Percentiles rank a stretch among this genome's conserved stretches.
Evolutionary conservation across 30 jellyfish, hydroid and myxozoan species (phyloP).

Genomic region (Aurelia sp.): DNA sequence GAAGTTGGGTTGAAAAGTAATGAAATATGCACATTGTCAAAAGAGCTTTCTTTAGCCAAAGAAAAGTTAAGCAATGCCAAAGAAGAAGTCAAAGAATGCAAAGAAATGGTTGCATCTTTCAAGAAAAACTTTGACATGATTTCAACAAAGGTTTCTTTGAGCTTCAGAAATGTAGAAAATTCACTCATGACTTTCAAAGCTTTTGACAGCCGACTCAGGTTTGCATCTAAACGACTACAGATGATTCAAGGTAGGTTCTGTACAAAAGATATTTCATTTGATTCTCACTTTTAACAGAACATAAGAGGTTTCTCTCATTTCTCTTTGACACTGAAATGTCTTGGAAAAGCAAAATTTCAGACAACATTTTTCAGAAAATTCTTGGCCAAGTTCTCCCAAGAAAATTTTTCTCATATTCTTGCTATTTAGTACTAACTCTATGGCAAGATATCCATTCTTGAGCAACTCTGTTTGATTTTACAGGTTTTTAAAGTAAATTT

Average conservation of each 20-base stretch:
- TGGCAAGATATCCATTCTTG: too few species aligned
- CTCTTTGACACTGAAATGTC: too few species aligned
- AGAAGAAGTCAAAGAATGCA: background rate
- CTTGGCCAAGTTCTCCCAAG: too few species aligned
- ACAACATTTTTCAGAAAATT: too few species aligned
- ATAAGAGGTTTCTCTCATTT: too few species aligned
- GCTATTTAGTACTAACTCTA: too few species aligned
- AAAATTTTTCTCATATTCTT: too few species aligned
- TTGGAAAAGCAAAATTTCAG: too few species aligned
- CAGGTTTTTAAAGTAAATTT: too few species aligned
- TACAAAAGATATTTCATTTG: background rate
- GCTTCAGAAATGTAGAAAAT: conserved; percentile 2
- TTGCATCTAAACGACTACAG: conserved; percentile 47
- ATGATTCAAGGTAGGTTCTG: conserved; percentile 37
- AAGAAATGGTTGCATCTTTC: background rate
- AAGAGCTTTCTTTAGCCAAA: conserved; percentile 4
- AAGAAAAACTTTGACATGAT: background rate
- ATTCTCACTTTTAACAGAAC: too few species aligned
- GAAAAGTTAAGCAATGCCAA: background rate
- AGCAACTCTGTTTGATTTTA: too few species aligned
- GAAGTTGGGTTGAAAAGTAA: conserved; percentile 21
- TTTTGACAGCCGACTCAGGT: conserved; percentile 43
- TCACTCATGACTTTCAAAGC: conserved; percentile 20
- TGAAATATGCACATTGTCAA: background rate
- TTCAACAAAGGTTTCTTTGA: background rate